These are phyloP conservation scores for Rhingia campestris DNA, from an alignment of 2,888 invertebrate species.

Conservation along the genomic window DNA sequence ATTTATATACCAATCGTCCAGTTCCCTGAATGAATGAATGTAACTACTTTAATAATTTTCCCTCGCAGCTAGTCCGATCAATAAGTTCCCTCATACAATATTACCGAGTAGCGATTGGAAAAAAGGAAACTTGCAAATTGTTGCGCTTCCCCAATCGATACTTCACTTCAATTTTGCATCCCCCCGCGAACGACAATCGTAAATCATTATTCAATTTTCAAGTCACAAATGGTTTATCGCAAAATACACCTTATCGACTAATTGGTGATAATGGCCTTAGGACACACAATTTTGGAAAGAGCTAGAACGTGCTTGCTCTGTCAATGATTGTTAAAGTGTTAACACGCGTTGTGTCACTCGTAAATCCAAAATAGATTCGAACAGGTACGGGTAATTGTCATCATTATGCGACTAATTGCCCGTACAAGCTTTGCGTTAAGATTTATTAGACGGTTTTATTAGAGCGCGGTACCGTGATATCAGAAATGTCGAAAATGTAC, in stretches of 20 bases:
- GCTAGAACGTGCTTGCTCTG: conserved; percentile 29
- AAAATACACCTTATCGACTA: not conserved
- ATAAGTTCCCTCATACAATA: no score
- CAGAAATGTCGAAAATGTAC: not conserved
- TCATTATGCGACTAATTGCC: not conserved
- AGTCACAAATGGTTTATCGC: conserved; percentile 5
- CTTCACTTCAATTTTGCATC: no score
- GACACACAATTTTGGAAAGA: conserved; percentile 1
- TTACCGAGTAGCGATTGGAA: no score
- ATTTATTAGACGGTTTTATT: not conserved
- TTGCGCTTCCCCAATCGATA: not conserved
- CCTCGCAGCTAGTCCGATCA: no score
- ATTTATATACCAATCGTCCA: no score
- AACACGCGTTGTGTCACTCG: not conserved
- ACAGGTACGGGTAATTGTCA: not conserved
- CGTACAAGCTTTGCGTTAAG: conserved; percentile 13
- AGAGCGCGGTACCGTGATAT: not conserved
- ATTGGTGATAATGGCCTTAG: conserved; percentile 25
- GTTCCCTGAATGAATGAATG: no score
- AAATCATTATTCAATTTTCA: not conserved
- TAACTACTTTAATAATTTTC: no score
- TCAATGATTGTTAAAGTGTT: not conserved
- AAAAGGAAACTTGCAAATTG: no score
- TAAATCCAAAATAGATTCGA: not conserved
- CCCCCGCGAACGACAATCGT: no score